phyloP scores from a whole-genome alignment of 1,140 invertebrate genomes.

The Himalopsyche phryganea region DNA sequence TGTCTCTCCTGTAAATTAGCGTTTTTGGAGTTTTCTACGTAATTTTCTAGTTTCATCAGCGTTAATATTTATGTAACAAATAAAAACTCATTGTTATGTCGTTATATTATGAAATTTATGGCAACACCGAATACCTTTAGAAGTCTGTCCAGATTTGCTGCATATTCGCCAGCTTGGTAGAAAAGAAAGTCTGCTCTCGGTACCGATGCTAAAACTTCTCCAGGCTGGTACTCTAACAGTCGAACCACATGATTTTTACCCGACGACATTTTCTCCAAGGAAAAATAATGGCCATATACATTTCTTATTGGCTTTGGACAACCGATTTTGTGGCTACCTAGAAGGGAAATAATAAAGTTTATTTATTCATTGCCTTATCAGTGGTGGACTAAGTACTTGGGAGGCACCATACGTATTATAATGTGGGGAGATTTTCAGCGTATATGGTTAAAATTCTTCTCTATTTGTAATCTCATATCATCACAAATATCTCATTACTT shows the following conservation, averaged over 20 bases:
- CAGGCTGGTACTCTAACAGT: conserved; percentile 70
- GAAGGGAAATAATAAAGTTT: neutral
- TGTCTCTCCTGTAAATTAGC: no score
- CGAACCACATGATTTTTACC: conserved; percentile 62
- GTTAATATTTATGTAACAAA: no score
- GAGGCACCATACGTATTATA: no score
- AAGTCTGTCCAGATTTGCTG: conserved; percentile 63
- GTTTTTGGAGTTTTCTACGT: no score
- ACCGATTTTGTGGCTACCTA: conserved; percentile 55
- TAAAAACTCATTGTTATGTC: no score
- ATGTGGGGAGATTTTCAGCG: no score
- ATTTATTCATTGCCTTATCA: neutral
- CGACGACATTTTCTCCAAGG: conserved; percentile 51
- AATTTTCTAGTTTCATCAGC: no score
- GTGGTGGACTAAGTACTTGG: neutral
- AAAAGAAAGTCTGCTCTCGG: conserved; percentile 58
- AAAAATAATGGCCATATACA: conserved; percentile 59
- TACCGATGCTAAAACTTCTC: conserved; percentile 62
- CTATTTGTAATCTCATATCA: no score
- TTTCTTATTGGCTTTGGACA: conserved; percentile 69
- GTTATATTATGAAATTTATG: no score
- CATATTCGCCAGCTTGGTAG: conserved; percentile 66
- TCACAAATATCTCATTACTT: no score
- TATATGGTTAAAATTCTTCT: no score
- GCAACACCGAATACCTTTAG: conserved; percentile 64